Base-by-base conservation (phyloP, 1,140 invertebrate genomes). In the Pseudomyrmex concolor region DNA sequence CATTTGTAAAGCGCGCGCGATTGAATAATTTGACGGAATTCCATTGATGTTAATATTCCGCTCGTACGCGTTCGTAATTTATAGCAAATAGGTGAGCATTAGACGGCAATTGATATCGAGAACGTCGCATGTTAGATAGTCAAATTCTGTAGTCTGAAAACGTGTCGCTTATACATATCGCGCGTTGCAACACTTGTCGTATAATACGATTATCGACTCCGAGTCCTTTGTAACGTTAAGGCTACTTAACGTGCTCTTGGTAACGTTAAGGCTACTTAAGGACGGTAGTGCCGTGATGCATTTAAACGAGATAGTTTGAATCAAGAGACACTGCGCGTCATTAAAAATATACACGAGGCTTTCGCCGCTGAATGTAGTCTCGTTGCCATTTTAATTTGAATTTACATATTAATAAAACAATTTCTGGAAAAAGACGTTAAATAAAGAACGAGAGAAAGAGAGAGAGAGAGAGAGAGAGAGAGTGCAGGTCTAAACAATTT, bases 371-470 rank as follows among this genome's bases (percentile, higher is more conserved):
- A 64, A 76, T 34, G 5, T 43, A 45, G n/a, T 19, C 45, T 43
- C 54, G 60, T 34, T 0, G 34, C 34, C 62, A 15, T 25, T 25
- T 25, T 66, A 77, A 66, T 51, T 50, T 13, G 50, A n/a, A 54
- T 43, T 77, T 77, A 34, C 60, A 54, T 54, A 25, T 25, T 25
- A 64, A 76, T 66, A 76, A 34, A 76, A 9, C n/a, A 54, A 77
- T 13, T 66, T 66, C 17, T 8, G 25, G 15, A 12, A 43, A 77
- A 7, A 34, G 34, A 77, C 12, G 43, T 7, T 63, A 34, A n/a
- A 63, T n/a, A 50, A 62, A 55, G 64, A 76, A 2, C 22, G 50
- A 43, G 43, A n/a, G 15, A 55, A 76, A 76, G 7, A 45, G 50
- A 43, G 43, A n/a, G 15, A 8, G 8, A n/a, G 34, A 2, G 15